Conservation (phyloP, 2,888 invertebrate species). For the Boloria selene region DNA sequence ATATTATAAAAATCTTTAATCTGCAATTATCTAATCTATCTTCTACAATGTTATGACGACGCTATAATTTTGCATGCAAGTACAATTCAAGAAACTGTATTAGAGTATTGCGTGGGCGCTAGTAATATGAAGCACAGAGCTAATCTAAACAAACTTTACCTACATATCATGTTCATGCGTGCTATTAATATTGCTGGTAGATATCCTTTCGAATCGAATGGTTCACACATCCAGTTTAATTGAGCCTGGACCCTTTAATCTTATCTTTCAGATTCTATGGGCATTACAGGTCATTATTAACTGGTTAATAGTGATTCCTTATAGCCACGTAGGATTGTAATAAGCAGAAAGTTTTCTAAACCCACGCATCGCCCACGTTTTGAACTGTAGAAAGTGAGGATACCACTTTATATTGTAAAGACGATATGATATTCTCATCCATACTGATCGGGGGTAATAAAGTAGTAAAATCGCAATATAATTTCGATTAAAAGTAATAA, state of each 20-base stretch:
- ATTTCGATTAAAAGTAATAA: too few relatives aligned
- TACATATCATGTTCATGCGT: constrained; percentile 33
- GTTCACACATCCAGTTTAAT: constrained; percentile 51
- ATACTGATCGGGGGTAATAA: background rate
- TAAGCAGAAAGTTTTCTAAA: constrained; percentile 71
- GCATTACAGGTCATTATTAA: constrained; percentile 46
- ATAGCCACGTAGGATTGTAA: constrained; percentile 61
- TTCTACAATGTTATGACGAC: too few relatives aligned
- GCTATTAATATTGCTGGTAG: constrained; percentile 61
- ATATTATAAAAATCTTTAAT: too few relatives aligned
- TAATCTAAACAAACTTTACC: constrained; percentile 32
- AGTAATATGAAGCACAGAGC: constrained; percentile 29
- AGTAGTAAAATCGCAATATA: background rate
- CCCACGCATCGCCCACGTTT: constrained; percentile 74
- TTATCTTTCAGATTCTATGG: constrained; percentile 28
- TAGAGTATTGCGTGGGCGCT: constrained; percentile 23
- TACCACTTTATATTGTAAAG: constrained; percentile 23
- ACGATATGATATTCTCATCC: constrained; percentile 16
- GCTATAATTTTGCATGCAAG: too few relatives aligned
- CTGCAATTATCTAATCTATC: too few relatives aligned
- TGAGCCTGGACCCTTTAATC: constrained; percentile 44
- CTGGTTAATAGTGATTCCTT: constrained; percentile 59
- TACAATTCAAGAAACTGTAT: constrained; percentile 6
- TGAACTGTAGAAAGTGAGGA: constrained; percentile 48
- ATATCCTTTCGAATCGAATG: constrained; percentile 69